phyloP scores from a whole-genome alignment of 1,140 invertebrate genomes.

The Bombus confusus region DNA sequence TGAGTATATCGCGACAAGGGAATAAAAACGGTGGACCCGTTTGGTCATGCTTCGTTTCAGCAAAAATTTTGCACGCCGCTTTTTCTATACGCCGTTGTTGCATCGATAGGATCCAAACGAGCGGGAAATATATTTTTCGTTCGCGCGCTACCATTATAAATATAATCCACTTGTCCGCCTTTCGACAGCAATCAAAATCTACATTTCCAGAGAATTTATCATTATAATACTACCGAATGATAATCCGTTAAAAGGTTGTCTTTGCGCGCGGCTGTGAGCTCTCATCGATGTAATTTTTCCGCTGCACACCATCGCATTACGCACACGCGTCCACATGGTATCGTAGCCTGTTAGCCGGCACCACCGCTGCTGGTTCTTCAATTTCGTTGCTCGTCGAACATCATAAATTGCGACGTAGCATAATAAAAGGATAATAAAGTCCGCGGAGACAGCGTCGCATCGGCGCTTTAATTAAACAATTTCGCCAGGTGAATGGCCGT shows the following conservation, averaged over 20 bases:
- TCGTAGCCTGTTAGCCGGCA: neutral
- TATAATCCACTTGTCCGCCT: constrained; percentile 41
- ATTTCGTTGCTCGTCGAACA: constrained; percentile 13
- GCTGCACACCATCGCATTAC: neutral
- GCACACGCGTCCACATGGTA: neutral
- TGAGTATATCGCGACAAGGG: neutral
- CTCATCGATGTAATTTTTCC: constrained; percentile 7
- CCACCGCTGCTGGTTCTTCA: neutral
- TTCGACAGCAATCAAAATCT: constrained; percentile 44
- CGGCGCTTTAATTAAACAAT: constrained; percentile 66
- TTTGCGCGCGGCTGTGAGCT: neutral
- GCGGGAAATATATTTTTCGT: constrained; percentile 35
- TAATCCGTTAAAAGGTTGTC: constrained; percentile 43
- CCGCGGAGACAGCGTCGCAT: constrained; percentile 18
- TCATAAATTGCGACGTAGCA: constrained; percentile 32
- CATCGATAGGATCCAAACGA: neutral
- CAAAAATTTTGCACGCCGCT: constrained; percentile 4
- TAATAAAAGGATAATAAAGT: constrained; percentile 44
- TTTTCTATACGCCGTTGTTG: neutral
- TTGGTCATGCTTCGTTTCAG: neutral
- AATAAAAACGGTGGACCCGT: neutral
- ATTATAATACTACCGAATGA: constrained; percentile 40
- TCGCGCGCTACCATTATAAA: constrained; percentile 19
- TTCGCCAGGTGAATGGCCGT: constrained; percentile 39
- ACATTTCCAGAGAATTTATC: constrained; percentile 41